These are phyloP conservation scores for Scolopax mira DNA, from an alignment of 2,113 vertebrate species.

Conservation along the genomic window DNA sequence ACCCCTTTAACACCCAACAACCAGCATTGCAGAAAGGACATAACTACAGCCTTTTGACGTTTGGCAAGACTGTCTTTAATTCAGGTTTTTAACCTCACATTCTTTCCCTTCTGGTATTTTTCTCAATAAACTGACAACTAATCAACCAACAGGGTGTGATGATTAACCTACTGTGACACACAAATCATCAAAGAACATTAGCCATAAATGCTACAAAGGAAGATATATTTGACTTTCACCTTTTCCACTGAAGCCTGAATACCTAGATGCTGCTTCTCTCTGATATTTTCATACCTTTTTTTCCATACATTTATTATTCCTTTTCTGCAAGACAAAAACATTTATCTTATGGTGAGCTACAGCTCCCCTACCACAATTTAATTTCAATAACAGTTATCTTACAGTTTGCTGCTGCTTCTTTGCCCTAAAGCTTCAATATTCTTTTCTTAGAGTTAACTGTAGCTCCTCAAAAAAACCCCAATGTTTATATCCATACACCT, in stretches of 20 bases:
- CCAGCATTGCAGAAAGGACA: not conserved
- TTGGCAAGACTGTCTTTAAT: not conserved
- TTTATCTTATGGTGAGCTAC: not conserved
- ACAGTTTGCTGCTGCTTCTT: not conserved
- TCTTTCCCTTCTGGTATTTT: not conserved
- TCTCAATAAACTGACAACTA: not conserved
- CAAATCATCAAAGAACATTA: not conserved
- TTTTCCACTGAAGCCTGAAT: not conserved
- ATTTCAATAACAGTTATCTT: not conserved
- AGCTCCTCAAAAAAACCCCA: not conserved
- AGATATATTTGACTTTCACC: not conserved
- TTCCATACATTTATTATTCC: not conserved
- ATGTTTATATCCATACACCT: not conserved
- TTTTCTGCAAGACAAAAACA: not conserved
- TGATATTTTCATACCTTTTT: not conserved
- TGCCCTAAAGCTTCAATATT: not conserved
- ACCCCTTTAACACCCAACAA: not conserved
- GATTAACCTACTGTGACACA: not conserved
- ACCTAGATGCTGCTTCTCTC: not conserved
- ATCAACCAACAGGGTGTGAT: fast-evolving
- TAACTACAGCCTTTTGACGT: not conserved
- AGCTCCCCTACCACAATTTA: not conserved
- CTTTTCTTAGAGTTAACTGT: not conserved
- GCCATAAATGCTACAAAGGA: not conserved
- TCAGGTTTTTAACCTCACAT: not conserved